phyloP scores from a whole-genome alignment of 2,113 vertebrate species.

The Callopanchax toddi region DNA sequence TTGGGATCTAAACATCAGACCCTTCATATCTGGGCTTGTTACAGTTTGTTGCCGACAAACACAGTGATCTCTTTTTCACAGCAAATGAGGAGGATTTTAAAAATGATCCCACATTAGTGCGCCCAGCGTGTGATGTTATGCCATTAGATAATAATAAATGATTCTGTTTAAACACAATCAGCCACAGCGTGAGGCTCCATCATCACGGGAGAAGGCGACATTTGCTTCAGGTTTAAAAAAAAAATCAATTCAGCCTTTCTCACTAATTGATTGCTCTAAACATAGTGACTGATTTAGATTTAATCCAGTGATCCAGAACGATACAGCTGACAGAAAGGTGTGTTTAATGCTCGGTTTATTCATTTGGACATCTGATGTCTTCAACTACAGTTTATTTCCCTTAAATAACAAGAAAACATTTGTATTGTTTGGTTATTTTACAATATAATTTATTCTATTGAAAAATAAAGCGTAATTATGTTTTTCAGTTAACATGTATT shows the following conservation, averaged over 20 bases:
- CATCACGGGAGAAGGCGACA: slow-evolving; percentile 7
- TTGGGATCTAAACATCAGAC: slow-evolving; percentile 43
- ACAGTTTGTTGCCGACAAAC: slow-evolving; percentile 33
- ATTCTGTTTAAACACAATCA: slow-evolving; percentile 31
- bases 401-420: too few species aligned
- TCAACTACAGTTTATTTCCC: too few species aligned
- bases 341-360: too few species aligned
- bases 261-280: slow-evolving; percentile 18
- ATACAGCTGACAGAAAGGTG: too few species aligned
- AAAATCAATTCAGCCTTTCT: slow-evolving; percentile 6
- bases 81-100: slow-evolving; percentile 42
- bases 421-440: too few species aligned
- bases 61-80: slow-evolving; percentile 34
- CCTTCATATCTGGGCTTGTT: slow-evolving; percentile 11
- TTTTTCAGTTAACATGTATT: too few species aligned
- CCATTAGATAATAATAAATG: slow-evolving; percentile 45
- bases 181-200: slow-evolving; percentile 24
- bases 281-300: slow-evolving; percentile 6
- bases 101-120: slow-evolving; percentile 37
- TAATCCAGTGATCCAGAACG: neutral
- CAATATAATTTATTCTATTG: too few species aligned
- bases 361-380: too few species aligned
- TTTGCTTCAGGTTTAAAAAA: neutral
- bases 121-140: slow-evolving; percentile 4
- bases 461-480: too few species aligned